Evolutionary conservation across 2,113 vertebrate genomes (phyloP), one percentile per base, ranked within the genome.

Genomic region (Tragulus kanchil): DNA sequence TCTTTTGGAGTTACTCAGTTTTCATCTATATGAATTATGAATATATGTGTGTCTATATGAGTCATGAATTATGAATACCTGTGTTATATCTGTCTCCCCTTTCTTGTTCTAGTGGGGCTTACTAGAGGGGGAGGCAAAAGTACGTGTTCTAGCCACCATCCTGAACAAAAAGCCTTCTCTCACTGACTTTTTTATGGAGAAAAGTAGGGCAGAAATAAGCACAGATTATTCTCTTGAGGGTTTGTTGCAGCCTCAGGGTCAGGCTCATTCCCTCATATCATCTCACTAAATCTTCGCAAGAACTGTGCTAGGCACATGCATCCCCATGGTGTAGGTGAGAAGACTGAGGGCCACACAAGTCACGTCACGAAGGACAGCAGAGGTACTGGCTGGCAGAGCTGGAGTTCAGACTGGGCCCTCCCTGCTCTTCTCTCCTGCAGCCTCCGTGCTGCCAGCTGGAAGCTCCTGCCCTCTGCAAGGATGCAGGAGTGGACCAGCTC

Each of bases 131-230:
- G 16, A 90, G 67, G 48, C 42, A 69, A 23, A 65, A 62, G 28
- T 85, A 7, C 61, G 54, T 89, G 31, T 11, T 61, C 11, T 54
- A 0, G 28, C 28, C 15, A 5, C 31, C 58, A 13, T 83, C 69
- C 67, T 65, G 62, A 67, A 65, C 58, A 67, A 78, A 89, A 90
- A 62, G 23, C 54, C 16, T 77, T 45, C 12, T 65, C 75, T 89
- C 23, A 42, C 26, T 17, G 87, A 58, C 67, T 86, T 90, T 95
- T 86, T 92, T 89, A 16, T 67, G 79, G 73, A 69, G 81, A 50
- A 52, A 75, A 36, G 17, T 81, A 48, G 11, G 52, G 8, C 90
- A 42, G 17, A 94, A 56, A 81, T 42, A 75, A 95, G 42, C 52
- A 42, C 45, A 61, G 9, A 45, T 84, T n/a, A 36, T 50, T 48